phyloP scores from a whole-genome alignment of 2,888 invertebrate species.

The Flabesymbios commensalis region DNA sequence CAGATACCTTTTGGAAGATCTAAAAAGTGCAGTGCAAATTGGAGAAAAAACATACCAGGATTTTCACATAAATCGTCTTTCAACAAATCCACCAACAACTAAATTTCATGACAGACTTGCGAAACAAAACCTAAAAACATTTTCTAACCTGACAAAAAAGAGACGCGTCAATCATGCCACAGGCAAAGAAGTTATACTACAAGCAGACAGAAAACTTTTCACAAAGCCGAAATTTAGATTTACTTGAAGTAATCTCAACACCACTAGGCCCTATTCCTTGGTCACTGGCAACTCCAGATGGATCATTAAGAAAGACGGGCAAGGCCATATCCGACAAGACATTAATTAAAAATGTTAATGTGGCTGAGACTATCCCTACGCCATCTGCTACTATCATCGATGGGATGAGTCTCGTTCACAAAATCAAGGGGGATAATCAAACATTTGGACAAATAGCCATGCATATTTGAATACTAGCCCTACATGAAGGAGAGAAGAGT shows the following conservation, averaged over 20 bases:
- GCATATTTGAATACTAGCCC: conserved; percentile 6
- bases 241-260: conserved; percentile 19
- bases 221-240: neutral
- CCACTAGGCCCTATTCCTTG: conserved; percentile 28
- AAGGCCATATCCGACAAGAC: conserved; percentile 23
- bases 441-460: conserved; percentile 23
- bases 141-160: conserved; percentile 1
- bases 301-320: conserved; percentile 25
- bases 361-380: conserved; percentile 20
- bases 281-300: conserved; percentile 27
- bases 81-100: no score
- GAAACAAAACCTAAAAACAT: conserved; percentile 9
- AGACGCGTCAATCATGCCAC: neutral
- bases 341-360: conserved; percentile 13
- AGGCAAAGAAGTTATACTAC: conserved; percentile 9
- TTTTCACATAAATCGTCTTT: conserved; percentile 24
- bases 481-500: conserved; percentile 14
- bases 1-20: conserved; percentile 19
- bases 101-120: conserved; percentile 16
- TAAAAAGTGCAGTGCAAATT: no score
- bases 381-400: conserved; percentile 24
- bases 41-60: conserved; percentile 22
- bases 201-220: conserved; percentile 10
- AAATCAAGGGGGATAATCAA: conserved; percentile 19
- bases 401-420: conserved; percentile 29